Base-by-base conservation (phyloP, 2,888 invertebrate genomes). In the Acronicta aceris region DNA sequence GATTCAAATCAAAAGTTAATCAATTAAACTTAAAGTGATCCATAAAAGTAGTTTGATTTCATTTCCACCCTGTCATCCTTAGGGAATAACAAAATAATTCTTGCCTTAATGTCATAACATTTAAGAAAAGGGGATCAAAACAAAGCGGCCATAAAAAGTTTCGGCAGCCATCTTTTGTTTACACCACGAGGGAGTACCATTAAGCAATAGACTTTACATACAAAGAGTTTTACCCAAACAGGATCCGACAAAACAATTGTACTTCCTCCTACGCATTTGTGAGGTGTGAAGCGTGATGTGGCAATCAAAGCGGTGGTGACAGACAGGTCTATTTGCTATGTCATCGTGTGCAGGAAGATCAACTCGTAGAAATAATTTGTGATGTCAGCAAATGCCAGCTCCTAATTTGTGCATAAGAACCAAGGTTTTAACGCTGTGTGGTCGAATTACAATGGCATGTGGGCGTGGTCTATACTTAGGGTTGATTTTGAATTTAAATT, bases 281-380 rank as follows among this genome's bases (percentile, higher is more conserved):
- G 62, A 77, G 76, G 81, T 69, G 81, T 81, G 79, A 79, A 78
- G 65, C 55, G 66, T 74, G 76, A 78, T 75, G 65, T 78, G 62
- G 67, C 66, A 74, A 68, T 78, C 65, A 73, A 70, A 57, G 47
- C 30, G 13, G 71, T 71, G 81, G 57, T 71, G 74, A 81, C 78
- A 77, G 83, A 82, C 78, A 74, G 65, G 72, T 79, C 66, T 75
- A 79, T 79, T 58, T 72, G 79, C 81, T 52, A 33, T 78, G 74
- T 82, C 80, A 82, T 83, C 61, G 65, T 65, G 25, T 70, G 56
- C 80, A 81, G 84, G 85, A 85, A 85, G 83, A 78, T 62, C 60
- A 49, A 61, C 69, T 36, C 17, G 48, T 53, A 50, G 41, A 65
- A 64, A 53, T 46, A 64, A 61, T 62, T 59, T 47, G 16, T 49